A percentile compares a stretch with the other conserved stretches of the same genome.
Conservation (phyloP, 2,797 vertebrate species). For the Anomalospiza imberbis region DNA sequence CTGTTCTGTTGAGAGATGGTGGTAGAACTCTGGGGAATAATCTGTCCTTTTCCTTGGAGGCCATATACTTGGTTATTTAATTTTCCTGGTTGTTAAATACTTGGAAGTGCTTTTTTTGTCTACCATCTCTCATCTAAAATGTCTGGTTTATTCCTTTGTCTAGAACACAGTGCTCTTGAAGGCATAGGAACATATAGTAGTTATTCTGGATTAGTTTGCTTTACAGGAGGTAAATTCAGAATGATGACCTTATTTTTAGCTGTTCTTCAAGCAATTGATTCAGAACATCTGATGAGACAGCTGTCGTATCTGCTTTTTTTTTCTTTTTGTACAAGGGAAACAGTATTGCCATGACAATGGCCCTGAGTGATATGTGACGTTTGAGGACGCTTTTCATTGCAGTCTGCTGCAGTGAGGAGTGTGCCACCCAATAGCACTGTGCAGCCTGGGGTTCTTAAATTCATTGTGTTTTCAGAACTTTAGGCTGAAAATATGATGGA, state of each 20-base stretch:
- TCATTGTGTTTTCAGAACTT: neutral
- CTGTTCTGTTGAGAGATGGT: neutral
- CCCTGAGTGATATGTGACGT: fast-evolving
- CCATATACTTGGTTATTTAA: neutral
- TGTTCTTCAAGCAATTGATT: neutral
- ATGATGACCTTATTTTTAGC: neutral
- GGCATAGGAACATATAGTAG: neutral
- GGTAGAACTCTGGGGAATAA: neutral
- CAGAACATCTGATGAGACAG: neutral
- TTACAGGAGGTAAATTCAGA: neutral
- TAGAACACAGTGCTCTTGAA: neutral
- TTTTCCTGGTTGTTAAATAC: neutral
- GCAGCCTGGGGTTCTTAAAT: neutral
- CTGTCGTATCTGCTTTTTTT: neutral
- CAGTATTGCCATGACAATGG: neutral
- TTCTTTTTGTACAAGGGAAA: neutral
- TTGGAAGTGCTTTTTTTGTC: neutral
- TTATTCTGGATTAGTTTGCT: neutral
- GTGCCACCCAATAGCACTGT: fast-evolving
- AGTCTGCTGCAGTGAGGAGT: neutral
- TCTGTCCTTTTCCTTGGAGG: neutral
- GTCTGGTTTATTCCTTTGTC: neutral
- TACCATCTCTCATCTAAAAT: neutral
- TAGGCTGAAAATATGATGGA: neutral
- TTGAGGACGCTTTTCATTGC: neutral